A percentile compares a stretch with the other conserved stretches of the same genome.
Evolutionary conservation across 2,888 invertebrate genomes (phyloP).

Genomic region (Cheiracanthium punctorium): DNA sequence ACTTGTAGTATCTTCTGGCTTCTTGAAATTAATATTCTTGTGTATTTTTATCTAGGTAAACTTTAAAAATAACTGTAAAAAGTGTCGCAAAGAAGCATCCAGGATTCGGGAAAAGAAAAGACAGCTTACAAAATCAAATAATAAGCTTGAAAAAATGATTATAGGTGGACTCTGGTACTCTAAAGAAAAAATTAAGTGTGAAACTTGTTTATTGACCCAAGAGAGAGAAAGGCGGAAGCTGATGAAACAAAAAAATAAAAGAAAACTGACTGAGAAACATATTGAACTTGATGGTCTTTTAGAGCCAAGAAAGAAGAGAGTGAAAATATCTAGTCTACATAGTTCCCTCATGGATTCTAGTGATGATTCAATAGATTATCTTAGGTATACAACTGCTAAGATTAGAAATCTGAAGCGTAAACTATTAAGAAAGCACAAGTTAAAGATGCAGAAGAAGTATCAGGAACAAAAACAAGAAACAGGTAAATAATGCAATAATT

Average conservation of each 20-base stretch:
- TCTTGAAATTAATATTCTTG: no score
- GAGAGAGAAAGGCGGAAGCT: slow-evolving; percentile 51
- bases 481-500: no score
- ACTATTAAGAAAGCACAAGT: slow-evolving; percentile 57
- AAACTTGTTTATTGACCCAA: slow-evolving; percentile 54
- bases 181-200: slow-evolving; percentile 58
- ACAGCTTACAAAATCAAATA: slow-evolving; percentile 42
- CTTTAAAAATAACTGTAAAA: slow-evolving; percentile 58
- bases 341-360: slow-evolving; percentile 59
- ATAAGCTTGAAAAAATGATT: slow-evolving; percentile 54
- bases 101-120: slow-evolving; percentile 56
- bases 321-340: slow-evolving; percentile 50
- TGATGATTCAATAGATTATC: slow-evolving; percentile 58
- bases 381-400: slow-evolving; percentile 51
- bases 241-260: slow-evolving; percentile 62
- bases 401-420: slow-evolving; percentile 54
- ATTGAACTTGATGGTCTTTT: slow-evolving; percentile 43
- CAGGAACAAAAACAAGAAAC: slow-evolving; percentile 63
- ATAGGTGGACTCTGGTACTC: slow-evolving; percentile 55
- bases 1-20: neutral
- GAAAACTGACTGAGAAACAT: slow-evolving; percentile 48
- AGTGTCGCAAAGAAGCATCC: slow-evolving; percentile 56
- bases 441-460: slow-evolving; percentile 59
- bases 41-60: slow-evolving; percentile 30
- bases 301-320: slow-evolving; percentile 53